phyloP scores from a whole-genome alignment of 2,113 vertebrate genomes.

The Kryptolebias marmoratus region DNA sequence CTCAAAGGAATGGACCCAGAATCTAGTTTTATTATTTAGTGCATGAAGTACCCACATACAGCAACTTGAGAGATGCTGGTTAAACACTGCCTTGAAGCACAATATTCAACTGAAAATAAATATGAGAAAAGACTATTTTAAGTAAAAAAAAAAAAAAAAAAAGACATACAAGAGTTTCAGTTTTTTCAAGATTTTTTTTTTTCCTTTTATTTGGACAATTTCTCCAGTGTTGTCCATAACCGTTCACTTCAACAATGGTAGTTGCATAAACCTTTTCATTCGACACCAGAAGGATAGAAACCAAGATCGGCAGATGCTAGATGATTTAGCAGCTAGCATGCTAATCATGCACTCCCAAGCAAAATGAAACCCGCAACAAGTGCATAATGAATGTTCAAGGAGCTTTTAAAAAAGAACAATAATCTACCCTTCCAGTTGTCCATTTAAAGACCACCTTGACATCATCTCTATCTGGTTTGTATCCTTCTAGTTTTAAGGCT shows the following conservation, averaged over 20 bases:
- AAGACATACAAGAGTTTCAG: constrained; percentile 66
- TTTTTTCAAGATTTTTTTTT: constrained; percentile 87
- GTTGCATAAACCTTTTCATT: constrained; percentile 91
- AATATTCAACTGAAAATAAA: no score
- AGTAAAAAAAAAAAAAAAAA: background rate
- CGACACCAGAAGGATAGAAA: constrained; percentile 73
- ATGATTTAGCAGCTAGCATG: constrained; percentile 50
- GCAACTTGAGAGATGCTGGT: no score
- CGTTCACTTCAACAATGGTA: constrained; percentile 87
- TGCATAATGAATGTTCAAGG: constrained; percentile 7
- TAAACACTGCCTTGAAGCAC: no score
- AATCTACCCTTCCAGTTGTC: constrained; percentile 45
- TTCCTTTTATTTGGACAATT: constrained; percentile 85
- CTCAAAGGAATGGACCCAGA: no score
- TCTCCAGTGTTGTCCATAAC: constrained; percentile 95
- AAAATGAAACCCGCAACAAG: constrained; percentile 26
- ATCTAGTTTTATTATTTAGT: no score
- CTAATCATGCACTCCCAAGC: constrained; percentile 38
- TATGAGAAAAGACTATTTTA: background rate
- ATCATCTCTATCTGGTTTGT: constrained; percentile 65
- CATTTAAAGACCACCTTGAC: constrained; percentile 44
- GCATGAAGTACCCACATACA: no score
- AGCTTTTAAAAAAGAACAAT: constrained; percentile 30
- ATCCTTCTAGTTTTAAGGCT: constrained; percentile 93
- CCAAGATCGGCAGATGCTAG: constrained; percentile 57